Evolutionary conservation across 1,140 invertebrate species (phyloP).

Genomic region (Drosophila parvula): DNA sequence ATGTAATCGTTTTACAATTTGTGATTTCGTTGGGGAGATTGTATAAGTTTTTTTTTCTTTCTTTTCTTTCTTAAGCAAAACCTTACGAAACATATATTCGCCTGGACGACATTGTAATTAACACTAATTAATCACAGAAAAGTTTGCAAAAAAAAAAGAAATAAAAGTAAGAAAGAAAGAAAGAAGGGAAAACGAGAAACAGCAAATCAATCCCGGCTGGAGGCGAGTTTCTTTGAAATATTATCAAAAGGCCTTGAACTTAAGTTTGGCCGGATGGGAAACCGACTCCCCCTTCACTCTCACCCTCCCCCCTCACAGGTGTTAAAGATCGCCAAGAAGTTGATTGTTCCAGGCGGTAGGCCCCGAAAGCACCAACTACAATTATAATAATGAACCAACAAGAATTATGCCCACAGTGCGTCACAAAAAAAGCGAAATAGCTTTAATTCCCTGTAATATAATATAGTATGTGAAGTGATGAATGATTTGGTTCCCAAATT

Average conservation of each 20-base stretch:
- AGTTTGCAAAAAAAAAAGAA: slow-evolving; percentile 40
- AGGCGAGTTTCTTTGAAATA: slow-evolving; percentile 25
- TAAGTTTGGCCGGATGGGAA: slow-evolving; percentile 29
- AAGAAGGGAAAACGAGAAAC: slow-evolving; percentile 14
- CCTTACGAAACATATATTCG: slow-evolving; percentile 46
- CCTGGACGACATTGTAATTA: slow-evolving; percentile 70
- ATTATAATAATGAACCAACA: slow-evolving; percentile 39
- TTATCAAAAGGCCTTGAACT: slow-evolving; percentile 65
- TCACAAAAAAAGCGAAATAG: not conserved
- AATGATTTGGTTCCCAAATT: not conserved
- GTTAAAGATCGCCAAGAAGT: slow-evolving; percentile 26
- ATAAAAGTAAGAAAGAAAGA: not conserved
- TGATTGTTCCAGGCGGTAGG: slow-evolving; percentile 20
- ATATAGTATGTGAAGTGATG: not conserved
- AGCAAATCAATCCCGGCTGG: slow-evolving; percentile 52
- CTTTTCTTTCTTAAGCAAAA: slow-evolving; percentile 1
- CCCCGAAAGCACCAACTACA: slow-evolving; percentile 25
- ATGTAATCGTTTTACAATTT: slow-evolving; percentile 74
- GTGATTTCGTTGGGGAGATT: slow-evolving; percentile 28
- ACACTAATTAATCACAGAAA: slow-evolving; percentile 74
- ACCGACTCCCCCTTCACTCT: not conserved
- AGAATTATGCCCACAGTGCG: slow-evolving; percentile 30
- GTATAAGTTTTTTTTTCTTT: slow-evolving; percentile 30
- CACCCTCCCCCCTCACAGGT: not conserved
- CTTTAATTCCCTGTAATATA: not conserved